phyloP scores from a whole-genome alignment of 2,113 vertebrate species.

The Zosterops lateralis region DNA sequence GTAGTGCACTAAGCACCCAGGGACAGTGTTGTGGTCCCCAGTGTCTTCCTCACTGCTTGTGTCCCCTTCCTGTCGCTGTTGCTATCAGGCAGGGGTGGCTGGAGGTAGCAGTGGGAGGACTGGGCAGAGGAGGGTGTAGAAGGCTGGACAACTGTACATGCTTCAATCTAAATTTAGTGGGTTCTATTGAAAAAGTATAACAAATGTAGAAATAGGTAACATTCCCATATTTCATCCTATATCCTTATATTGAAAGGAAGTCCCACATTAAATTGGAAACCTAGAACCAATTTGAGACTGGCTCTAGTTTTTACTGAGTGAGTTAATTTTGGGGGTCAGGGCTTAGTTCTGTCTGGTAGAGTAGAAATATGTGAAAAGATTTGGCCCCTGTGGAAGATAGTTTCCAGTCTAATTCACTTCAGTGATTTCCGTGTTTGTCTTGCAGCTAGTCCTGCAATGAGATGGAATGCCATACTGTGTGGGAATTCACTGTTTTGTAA shows the following conservation, averaged over 20 bases:
- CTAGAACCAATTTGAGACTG: neutral
- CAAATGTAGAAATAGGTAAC: neutral
- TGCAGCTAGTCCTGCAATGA: slow-evolving; percentile 6
- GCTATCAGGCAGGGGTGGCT: neutral
- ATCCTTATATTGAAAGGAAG: neutral
- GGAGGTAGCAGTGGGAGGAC: accelerated
- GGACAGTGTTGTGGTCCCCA: neutral
- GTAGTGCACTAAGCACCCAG: neutral
- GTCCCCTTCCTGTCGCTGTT: neutral
- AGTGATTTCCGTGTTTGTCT: slow-evolving; percentile 18
- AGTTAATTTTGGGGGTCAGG: neutral
- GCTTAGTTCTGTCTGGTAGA: neutral
- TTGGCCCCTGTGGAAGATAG: neutral
- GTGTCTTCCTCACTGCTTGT: neutral
- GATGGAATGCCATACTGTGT: neutral
- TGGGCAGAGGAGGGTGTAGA: neutral
- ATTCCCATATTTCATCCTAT: neutral
- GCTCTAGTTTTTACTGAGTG: neutral
- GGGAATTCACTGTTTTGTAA: slow-evolving; percentile 10
- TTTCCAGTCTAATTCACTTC: slow-evolving; percentile 48
- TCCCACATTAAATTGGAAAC: neutral
- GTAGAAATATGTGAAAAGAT: neutral
- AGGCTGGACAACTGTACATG: neutral
- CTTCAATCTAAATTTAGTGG: neutral
- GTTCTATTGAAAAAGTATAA: neutral